phyloP scores from a whole-genome alignment of 2,888 invertebrate species.

The Hydraecia micacea region DNA sequence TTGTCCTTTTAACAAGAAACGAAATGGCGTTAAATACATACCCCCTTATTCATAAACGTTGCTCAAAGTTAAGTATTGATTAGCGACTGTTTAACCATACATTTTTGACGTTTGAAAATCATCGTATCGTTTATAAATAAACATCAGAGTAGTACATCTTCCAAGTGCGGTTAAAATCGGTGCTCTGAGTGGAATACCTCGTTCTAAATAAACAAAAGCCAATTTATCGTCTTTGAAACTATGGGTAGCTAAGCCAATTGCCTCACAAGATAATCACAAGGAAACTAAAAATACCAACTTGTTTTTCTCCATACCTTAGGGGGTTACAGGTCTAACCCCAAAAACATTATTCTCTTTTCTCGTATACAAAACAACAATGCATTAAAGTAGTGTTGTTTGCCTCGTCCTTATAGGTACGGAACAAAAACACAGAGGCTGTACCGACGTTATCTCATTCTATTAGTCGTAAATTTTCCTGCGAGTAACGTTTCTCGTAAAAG shows the following conservation, averaged over 20 bases:
- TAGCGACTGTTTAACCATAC: neutral
- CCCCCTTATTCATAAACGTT: neutral
- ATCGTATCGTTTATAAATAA: neutral
- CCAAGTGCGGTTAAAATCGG: too few relatives aligned
- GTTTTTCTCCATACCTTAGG: conserved; percentile 18
- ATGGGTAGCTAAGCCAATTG: neutral
- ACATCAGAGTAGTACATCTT: too few relatives aligned
- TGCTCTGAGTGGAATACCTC: too few relatives aligned
- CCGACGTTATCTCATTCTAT: conserved; percentile 38
- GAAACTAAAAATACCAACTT: conserved; percentile 7
- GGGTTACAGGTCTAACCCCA: neutral
- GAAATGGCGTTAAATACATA: neutral
- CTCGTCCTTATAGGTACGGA: conserved; percentile 4
- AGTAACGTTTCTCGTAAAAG: conserved; percentile 60
- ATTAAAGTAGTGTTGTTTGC: conserved; percentile 43
- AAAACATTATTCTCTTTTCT: conserved; percentile 1
- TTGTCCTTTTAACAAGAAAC: neutral
- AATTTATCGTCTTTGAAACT: neutral
- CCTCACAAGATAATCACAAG: neutral
- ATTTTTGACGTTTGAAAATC: neutral
- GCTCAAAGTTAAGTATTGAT: neutral
- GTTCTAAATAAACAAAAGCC: neutral
- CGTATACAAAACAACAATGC: conserved; percentile 14
- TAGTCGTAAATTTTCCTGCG: conserved; percentile 50
- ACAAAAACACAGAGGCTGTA: conserved; percentile 26